Conservation (phyloP, 1,140 invertebrate species). For the Limonius californicus region DNA sequence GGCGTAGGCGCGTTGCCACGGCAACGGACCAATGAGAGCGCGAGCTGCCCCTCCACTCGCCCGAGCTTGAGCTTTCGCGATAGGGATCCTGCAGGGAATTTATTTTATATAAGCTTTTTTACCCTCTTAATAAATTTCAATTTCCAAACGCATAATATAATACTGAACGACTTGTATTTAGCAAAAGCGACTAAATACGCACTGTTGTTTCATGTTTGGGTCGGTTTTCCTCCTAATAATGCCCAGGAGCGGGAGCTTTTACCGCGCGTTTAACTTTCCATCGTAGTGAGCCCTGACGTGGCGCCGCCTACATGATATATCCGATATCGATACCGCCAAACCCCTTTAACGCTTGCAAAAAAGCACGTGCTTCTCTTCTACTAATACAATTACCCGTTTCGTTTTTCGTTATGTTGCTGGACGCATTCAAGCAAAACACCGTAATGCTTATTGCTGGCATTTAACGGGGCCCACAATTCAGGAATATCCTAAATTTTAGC, state of each 20-base stretch:
- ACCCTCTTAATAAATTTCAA: slow-evolving; percentile 13
- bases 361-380: slow-evolving; percentile 35
- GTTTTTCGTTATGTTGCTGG: neutral
- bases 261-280: neutral
- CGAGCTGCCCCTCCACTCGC: slow-evolving; percentile 24
- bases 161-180: slow-evolving; percentile 1
- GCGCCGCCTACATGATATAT: slow-evolving; percentile 36
- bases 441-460: no score
- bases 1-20: slow-evolving; percentile 39
- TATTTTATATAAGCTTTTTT: slow-evolving; percentile 14
- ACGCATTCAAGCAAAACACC: no score
- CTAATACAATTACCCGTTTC: slow-evolving; percentile 37
- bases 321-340: slow-evolving; percentile 43
- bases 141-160: slow-evolving; percentile 10
- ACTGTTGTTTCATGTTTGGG: neutral
- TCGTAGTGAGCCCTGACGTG: slow-evolving; percentile 8
- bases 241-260: neutral
- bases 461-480: no score
- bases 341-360: slow-evolving; percentile 25
- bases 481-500: no score
- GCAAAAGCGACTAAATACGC: neutral
- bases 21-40: slow-evolving; percentile 36
- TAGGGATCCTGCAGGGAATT: slow-evolving; percentile 13
- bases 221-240: neutral
- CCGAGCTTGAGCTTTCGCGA: slow-evolving; percentile 3